phyloP scores from a whole-genome alignment of 2,113 vertebrate genomes.

The Gallinago media region DNA sequence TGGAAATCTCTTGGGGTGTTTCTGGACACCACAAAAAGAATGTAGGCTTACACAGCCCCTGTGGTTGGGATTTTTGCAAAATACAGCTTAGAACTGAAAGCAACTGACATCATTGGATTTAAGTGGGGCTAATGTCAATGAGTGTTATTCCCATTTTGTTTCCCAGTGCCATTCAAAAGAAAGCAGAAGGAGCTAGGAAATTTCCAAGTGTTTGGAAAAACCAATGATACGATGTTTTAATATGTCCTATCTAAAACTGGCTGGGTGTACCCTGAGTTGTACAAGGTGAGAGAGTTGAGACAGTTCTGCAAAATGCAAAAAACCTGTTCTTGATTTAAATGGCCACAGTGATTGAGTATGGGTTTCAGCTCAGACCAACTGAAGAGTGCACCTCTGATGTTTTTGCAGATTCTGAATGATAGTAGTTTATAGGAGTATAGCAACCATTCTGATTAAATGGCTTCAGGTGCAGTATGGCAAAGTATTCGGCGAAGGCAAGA shows the following conservation, averaged over 20 bases:
- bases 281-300: rapidly evolving
- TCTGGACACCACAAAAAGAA: not conserved
- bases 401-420: not conserved
- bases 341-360: rapidly evolving
- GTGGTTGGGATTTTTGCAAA: not conserved
- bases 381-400: not conserved
- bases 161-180: not conserved
- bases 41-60: not conserved
- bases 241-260: rapidly evolving
- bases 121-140: not conserved
- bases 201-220: not conserved
- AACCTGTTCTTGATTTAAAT: rapidly evolving
- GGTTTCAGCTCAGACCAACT: not conserved
- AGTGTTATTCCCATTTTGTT: not conserved
- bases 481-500: not conserved
- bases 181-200: not conserved
- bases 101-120: not conserved
- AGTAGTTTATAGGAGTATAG: not conserved
- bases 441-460: rapidly evolving
- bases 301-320: not conserved
- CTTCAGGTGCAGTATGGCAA: not conserved
- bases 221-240: rapidly evolving
- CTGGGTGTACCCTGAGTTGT: not conserved
- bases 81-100: not conserved
- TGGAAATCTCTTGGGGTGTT: not conserved